Percentiles rank a stretch among this genome's conserved stretches.
These are phyloP conservation scores for Pollachius pollachius DNA, from an alignment of 2,113 vertebrate species.

Conservation along the genomic window DNA sequence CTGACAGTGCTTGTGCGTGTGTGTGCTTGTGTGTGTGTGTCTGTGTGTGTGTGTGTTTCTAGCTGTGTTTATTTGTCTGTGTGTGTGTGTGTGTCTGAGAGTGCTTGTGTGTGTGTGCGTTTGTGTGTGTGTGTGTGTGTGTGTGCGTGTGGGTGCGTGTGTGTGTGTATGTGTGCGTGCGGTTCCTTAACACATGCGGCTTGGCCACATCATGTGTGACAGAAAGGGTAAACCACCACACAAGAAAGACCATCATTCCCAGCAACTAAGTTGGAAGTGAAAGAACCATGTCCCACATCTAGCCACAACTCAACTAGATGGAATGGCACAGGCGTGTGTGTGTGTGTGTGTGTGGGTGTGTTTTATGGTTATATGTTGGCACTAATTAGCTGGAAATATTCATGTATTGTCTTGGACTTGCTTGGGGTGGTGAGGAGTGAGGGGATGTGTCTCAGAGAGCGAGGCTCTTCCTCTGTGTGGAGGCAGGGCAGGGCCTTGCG, in stretches of 20 bases:
- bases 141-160: conserved; percentile 8
- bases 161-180: neutral
- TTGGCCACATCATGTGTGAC: too few species aligned
- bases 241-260: too few species aligned
- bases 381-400: too few species aligned
- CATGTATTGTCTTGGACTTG: too few species aligned
- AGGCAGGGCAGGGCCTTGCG: conserved; percentile 76
- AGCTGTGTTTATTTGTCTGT: too few species aligned
- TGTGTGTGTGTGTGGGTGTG: conserved; percentile 7
- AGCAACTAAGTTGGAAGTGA: too few species aligned
- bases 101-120: conserved; percentile 10
- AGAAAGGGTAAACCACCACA: too few species aligned
- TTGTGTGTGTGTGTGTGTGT: conserved; percentile 24
- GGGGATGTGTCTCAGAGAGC: conserved; percentile 23
- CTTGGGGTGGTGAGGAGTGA: too few species aligned
- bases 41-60: too few species aligned
- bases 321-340: neutral
- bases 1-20: neutral
- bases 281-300: too few species aligned
- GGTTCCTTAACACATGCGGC: neutral
- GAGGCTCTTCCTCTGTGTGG: conserved; percentile 35
- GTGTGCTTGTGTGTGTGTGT: too few species aligned
- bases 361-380: neutral
- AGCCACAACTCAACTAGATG: too few species aligned
- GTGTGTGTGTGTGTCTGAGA: conserved; percentile 11